phyloP scores from a whole-genome alignment of 2,797 vertebrate genomes.

The Brachyalestes nurse region DNA sequence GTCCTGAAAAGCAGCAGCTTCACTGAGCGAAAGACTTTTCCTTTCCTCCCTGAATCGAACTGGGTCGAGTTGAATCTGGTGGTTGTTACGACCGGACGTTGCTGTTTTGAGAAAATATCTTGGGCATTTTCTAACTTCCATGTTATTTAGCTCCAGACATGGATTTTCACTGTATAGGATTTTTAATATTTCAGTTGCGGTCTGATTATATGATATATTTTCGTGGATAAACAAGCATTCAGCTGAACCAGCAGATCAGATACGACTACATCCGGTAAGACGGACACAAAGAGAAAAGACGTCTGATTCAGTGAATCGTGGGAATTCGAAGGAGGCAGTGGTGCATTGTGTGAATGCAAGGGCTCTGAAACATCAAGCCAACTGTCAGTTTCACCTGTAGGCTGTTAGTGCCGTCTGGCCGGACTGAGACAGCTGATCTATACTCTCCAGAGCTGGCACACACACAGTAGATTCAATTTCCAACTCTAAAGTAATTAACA shows the following conservation, averaged over 20 bases:
- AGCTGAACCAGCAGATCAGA: not conserved
- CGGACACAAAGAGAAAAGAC: not conserved
- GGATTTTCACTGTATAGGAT: constrained; percentile 28
- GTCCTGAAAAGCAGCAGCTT: not conserved
- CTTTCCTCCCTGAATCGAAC: not conserved
- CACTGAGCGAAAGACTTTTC: not conserved
- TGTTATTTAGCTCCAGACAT: not conserved
- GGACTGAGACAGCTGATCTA: no score
- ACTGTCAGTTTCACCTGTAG: no score
- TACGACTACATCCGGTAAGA: constrained; percentile 12
- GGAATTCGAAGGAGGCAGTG: not conserved
- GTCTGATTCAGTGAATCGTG: not conserved
- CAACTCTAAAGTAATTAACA: no score
- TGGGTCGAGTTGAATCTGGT: no score
- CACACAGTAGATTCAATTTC: no score
- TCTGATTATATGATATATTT: constrained; percentile 1
- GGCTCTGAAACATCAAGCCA: not conserved
- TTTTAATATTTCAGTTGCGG: not conserved
- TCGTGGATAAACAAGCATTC: not conserved
- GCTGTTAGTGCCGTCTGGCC: no score
- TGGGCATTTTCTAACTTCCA: constrained; percentile 12
- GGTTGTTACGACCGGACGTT: not conserved
- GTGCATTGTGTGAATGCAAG: not conserved
- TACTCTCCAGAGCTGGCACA: no score
- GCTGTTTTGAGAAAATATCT: constrained; percentile 4